Conservation (phyloP, 2,888 invertebrate genomes). For the Ceratothoa steindachneri region DNA sequence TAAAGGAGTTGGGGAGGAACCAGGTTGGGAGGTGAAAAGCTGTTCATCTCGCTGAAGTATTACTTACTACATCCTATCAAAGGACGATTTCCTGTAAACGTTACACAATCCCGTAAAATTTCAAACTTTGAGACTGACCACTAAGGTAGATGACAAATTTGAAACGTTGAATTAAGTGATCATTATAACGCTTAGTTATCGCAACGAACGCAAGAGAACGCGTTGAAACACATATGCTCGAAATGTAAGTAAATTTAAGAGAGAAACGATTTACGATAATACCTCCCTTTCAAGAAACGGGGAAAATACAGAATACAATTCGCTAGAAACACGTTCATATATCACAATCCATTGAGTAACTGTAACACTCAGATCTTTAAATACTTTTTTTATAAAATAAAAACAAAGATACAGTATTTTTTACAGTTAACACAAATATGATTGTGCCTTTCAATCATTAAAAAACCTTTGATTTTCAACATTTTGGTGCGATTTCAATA, state of each 20-base stretch:
- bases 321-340: neutral
- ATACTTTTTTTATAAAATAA: constrained; percentile 2
- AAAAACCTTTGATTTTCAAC: constrained; percentile 47
- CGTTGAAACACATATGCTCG: neutral
- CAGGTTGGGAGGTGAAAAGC: too few species aligned
- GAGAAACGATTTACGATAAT: neutral
- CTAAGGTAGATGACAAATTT: too few species aligned
- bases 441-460: constrained; percentile 47
- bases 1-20: neutral
- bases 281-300: neutral
- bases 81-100: too few species aligned
- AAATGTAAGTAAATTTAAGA: neutral
- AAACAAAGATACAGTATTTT: neutral
- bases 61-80: neutral
- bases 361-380: constrained; percentile 8
- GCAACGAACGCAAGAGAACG: too few species aligned
- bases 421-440: constrained; percentile 17
- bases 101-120: too few species aligned
- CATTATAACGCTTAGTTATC: too few species aligned
- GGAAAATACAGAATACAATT: neutral
- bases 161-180: too few species aligned
- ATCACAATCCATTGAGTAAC: constrained; percentile 9
- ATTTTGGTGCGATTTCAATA: constrained; percentile 44
- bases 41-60: neutral
- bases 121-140: too few species aligned